These are phyloP conservation scores for Diachasmimorpha longicaudata DNA, from an alignment of 1,140 invertebrate genomes.

Conservation along the genomic window DNA sequence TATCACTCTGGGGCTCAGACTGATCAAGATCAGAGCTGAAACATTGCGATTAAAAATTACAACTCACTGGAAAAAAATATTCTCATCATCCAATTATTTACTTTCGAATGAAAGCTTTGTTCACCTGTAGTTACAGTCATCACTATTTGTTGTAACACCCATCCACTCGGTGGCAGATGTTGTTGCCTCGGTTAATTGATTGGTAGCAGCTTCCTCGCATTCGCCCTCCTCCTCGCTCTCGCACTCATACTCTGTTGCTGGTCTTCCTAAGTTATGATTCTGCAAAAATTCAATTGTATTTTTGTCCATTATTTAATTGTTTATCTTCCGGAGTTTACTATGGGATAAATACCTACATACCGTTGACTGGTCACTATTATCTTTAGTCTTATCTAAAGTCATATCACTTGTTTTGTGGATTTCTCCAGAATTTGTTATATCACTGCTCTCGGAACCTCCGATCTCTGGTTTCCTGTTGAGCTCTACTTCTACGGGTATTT, in stretches of 20 bases:
- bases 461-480: constrained; percentile 35
- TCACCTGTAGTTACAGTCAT: constrained; percentile 78
- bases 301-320: neutral
- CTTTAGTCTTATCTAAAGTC: neutral
- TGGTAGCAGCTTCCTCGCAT: constrained; percentile 62
- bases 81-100: neutral
- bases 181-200: constrained; percentile 64
- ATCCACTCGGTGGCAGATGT: constrained; percentile 83
- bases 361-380: neutral
- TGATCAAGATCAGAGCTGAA: constrained; percentile 73
- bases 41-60: constrained; percentile 24
- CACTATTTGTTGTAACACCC: constrained; percentile 84
- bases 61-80: neutral
- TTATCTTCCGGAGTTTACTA: neutral
- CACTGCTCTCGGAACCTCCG: constrained; percentile 4
- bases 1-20: constrained; percentile 62
- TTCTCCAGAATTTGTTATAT: neutral
- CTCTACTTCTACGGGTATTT: constrained; percentile 28
- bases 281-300: neutral
- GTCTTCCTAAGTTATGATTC: neutral
- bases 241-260: constrained; percentile 44
- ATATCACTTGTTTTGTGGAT: neutral
- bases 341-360: neutral
- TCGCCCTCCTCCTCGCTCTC: constrained; percentile 69
- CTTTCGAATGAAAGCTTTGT: too few species aligned